These are phyloP conservation scores for Aplysia californica DNA, from an alignment of 1,140 invertebrate species.

Conservation along the genomic window DNA sequence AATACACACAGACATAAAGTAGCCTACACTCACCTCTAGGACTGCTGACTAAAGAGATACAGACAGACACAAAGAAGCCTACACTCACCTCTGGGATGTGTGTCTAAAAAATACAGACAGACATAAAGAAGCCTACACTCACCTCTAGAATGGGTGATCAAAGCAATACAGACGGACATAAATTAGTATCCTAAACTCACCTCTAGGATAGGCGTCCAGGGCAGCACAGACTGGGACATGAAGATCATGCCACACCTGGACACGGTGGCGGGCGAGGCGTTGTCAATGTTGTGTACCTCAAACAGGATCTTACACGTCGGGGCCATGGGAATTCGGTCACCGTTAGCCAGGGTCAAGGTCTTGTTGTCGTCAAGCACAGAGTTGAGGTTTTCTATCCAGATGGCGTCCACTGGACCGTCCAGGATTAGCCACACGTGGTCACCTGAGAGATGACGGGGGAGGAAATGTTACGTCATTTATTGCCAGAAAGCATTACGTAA, in stretches of 20 bases:
- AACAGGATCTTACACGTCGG: constrained; percentile 66
- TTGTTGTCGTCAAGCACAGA: constrained; percentile 69
- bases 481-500: too few species aligned
- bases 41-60: too few species aligned
- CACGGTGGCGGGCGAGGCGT: constrained; percentile 68
- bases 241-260: constrained; percentile 68
- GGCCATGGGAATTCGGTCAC: constrained; percentile 68
- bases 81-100: too few species aligned
- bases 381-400: constrained; percentile 69
- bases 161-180: neutral
- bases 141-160: neutral
- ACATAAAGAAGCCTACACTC: neutral
- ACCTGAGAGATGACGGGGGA: constrained; percentile 38
- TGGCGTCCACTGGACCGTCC: constrained; percentile 68
- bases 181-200: constrained; percentile 35
- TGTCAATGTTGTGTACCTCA: constrained; percentile 68
- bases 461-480: neutral
- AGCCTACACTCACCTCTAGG: too few species aligned
- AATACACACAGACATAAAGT: too few species aligned
- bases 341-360: constrained; percentile 66
- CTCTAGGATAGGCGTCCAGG: constrained; percentile 64
- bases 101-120: too few species aligned
- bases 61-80: too few species aligned
- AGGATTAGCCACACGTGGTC: constrained; percentile 69
- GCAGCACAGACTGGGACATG: constrained; percentile 64